These are phyloP conservation scores for Chelidonichthys spinosus DNA, from an alignment of 2,797 vertebrate genomes.

Conservation along the genomic window DNA sequence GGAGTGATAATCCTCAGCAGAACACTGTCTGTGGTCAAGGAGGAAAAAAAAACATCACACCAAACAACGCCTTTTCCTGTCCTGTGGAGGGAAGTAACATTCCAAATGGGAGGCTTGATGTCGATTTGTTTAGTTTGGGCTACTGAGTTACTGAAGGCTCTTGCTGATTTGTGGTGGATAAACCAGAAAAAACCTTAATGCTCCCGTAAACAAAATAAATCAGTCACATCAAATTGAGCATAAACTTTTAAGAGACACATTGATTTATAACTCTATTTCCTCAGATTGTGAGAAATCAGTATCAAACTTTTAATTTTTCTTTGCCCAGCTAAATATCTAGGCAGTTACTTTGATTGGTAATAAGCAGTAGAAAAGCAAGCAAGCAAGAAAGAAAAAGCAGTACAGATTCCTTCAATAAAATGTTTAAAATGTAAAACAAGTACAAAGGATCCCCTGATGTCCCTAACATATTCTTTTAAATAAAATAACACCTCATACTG, in stretches of 20 bases:
- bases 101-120: background rate
- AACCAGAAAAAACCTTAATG: background rate
- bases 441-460: background rate
- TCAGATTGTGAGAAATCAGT: background rate
- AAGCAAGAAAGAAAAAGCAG: background rate
- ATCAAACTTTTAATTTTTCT: background rate
- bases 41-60: slow-evolving; percentile 45
- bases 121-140: slow-evolving; percentile 2
- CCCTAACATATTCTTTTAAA: background rate
- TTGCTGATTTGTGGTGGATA: background rate
- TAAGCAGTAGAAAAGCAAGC: background rate
- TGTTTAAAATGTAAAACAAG: background rate
- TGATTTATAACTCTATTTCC: background rate
- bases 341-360: background rate
- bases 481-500: background rate
- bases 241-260: background rate
- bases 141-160: background rate
- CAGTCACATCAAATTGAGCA: background rate
- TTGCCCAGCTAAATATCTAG: background rate
- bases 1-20: slow-evolving; percentile 11
- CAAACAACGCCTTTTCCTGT: slow-evolving; percentile 47
- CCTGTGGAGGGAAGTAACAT: slow-evolving; percentile 66
- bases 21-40: background rate
- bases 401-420: background rate
- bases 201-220: background rate